A percentile compares a stretch with the other conserved stretches of the same genome.
Evolutionary conservation across 2,113 vertebrate species (phyloP).

Genomic region (Acrocephalus kingi): DNA sequence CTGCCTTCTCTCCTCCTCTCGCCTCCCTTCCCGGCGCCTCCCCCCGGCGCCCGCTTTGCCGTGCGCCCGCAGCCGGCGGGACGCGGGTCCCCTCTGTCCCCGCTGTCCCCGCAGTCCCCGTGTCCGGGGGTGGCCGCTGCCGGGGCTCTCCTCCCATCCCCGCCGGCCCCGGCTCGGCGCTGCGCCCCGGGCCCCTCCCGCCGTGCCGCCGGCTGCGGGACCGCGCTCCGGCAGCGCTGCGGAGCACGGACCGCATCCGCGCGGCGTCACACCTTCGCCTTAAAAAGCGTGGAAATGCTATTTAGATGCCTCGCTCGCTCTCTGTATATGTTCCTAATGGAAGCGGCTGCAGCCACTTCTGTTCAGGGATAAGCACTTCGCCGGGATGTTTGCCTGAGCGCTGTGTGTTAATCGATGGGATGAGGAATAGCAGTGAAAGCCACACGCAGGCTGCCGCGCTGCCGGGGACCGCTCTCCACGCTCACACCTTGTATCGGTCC

Average conservation of each 20-base stretch:
- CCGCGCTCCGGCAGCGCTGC: neutral
- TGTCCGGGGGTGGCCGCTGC: neutral
- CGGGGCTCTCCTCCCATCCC: neutral
- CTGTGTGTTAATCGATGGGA: neutral
- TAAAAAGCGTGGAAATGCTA: neutral
- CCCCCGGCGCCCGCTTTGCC: neutral
- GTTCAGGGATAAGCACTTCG: neutral
- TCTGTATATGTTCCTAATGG: fast-evolving
- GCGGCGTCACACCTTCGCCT: neutral
- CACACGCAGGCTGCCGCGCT: neutral
- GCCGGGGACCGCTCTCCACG: neutral
- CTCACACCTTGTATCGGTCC: neutral
- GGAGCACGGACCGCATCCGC: neutral
- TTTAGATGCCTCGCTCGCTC: neutral
- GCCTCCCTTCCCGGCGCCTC: neutral
- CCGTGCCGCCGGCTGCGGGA: neutral
- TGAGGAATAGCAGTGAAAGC: neutral
- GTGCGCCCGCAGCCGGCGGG: neutral
- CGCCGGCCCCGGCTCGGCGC: too few relatives aligned
- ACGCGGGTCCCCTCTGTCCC: neutral
- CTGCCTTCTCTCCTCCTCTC: neutral
- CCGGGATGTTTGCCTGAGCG: neutral
- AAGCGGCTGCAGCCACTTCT: neutral
- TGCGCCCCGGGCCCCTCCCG: neutral
- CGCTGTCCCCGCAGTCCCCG: neutral